Conservation (phyloP, 2,888 invertebrate genomes). For the Ophion ventricosus region DNA sequence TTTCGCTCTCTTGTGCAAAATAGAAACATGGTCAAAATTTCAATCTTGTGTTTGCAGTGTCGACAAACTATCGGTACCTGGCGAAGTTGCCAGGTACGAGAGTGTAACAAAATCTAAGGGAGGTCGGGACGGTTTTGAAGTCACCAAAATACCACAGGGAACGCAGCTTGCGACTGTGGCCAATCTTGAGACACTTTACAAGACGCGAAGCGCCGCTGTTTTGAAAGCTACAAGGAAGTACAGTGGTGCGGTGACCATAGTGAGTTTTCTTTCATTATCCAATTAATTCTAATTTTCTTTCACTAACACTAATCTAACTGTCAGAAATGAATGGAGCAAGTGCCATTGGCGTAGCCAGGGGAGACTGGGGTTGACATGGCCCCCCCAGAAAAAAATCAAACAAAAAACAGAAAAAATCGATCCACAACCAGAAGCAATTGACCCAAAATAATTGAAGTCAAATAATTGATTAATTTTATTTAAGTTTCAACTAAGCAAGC, state of each 20-base stretch:
- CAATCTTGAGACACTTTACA: slow-evolving; percentile 69
- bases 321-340: too few relatives aligned
- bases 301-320: neutral
- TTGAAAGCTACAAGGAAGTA: slow-evolving; percentile 71
- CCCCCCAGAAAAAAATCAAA: too few relatives aligned
- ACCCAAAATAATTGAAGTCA: too few relatives aligned
- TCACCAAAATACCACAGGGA: slow-evolving; percentile 70
- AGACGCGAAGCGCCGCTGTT: slow-evolving; percentile 60
- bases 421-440: too few relatives aligned
- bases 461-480: too few relatives aligned
- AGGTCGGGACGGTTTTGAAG: slow-evolving; percentile 62
- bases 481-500: too few relatives aligned
- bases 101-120: slow-evolving; percentile 44
- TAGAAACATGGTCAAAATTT: neutral
- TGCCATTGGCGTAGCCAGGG: too few relatives aligned
- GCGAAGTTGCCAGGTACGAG: slow-evolving; percentile 70
- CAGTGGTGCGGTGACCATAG: slow-evolving; percentile 75
- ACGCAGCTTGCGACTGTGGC: slow-evolving; percentile 74
- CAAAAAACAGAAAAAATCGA: too few relatives aligned
- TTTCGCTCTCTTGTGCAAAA: too few relatives aligned
- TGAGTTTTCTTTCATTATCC: slow-evolving; percentile 66
- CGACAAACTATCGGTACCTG: slow-evolving; percentile 76
- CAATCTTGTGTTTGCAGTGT: slow-evolving; percentile 64
- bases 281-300: slow-evolving; percentile 32
- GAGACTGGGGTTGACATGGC: too few relatives aligned